Base-by-base conservation (phyloP, 2,113 vertebrate species). In the Vireo altiloquus region DNA sequence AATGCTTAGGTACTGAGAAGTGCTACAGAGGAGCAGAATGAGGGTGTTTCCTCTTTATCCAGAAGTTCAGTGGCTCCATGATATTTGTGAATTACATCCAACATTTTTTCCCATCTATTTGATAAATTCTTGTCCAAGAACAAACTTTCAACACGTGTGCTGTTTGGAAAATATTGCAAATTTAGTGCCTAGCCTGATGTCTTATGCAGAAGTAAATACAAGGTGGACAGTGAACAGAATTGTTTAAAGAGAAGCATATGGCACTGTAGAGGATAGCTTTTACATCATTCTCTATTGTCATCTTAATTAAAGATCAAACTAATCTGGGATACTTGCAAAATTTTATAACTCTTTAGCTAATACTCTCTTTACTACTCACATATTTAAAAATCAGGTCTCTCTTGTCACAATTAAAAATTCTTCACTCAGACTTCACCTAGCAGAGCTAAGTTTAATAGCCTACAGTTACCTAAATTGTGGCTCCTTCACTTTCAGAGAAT, bases 1-100 rank as follows among this genome's bases (percentile, higher is more conserved):
- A 90, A 89, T 63, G 21, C 18, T 90, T 86, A 40, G 64, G n/a
- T 83, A 94, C 68, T 85, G 47, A 88, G 86, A 88, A 94, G 19
- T 47, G 4, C 27, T 86, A 42, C 39, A 63, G 33, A 87, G 39
- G 39, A 88, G 35, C 19, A 86, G 68, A 50, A 80, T 39, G 37
- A 90, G 46, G 1, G 5, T 30, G 25, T 69, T 88, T 39, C 15
- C 47, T 21, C 63, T 95, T 87, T 44, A 84, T 42, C 13, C 42
- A 83, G 78, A 53, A 93, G 42, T 42, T 88, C 57, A 54, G 37
- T 40, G 66, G 22, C 30, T 94, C 23, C 31, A 46, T 47, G 17
- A 80, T 35, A 13, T 50, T 59, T 77, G 27, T 74, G 47, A 95
- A 77, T 42, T 61, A 25, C 11, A 39, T 74, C 49, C 79, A 94